Base-by-base conservation (phyloP, 2,888 invertebrate genomes). In the Yponomeuta sedellus region DNA sequence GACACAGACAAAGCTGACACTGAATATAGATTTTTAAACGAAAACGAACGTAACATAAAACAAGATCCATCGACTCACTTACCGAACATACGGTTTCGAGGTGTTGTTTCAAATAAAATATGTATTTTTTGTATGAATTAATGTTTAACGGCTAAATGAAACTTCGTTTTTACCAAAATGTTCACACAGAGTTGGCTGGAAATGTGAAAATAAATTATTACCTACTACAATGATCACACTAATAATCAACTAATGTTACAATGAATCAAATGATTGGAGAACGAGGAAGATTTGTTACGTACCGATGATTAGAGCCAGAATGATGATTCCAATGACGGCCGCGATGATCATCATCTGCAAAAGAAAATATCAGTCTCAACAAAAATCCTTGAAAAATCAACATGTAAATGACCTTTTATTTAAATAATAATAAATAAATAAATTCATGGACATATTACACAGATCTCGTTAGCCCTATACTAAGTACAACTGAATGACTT, bases 321-420 rank as follows among this genome's bases (percentile, higher is more conserved):
- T 94, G 77, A 96, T 93, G 77, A 96, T 93, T 70, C 95, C 96
- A 85, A 97, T 96, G 65, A 96, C 94, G 71, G 97, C 97, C 88
- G 97, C 95, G 74, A 97, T 96, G 77, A 97, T 96, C 97, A 97
- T 97, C 97, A 97, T 97, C 94, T 94, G 86, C 16, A 91, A 91
- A 70, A 70, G 67, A 16, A 19, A 65, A 61, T 19, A 19, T 10
- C 20, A 8, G 58, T 58, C 20, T 56, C 16, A 6, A 56, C 56
- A 56, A 19, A 16, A 56, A 56, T 56, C 56, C 16, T 16, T 19
- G 56, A 16, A 1, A n/a, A n/a, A n/a, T n/a, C n/a, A n/a, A n/a
- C n/a, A n/a, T n/a, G n/a, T n/a, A n/a, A n/a, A n/a, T n/a, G n/a
- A n/a, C n/a, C n/a, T n/a, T n/a, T n/a, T n/a, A n/a, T n/a, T n/a